Evolutionary conservation across 2,888 invertebrate species (phyloP).

Genomic region (Pandemis heparana): DNA sequence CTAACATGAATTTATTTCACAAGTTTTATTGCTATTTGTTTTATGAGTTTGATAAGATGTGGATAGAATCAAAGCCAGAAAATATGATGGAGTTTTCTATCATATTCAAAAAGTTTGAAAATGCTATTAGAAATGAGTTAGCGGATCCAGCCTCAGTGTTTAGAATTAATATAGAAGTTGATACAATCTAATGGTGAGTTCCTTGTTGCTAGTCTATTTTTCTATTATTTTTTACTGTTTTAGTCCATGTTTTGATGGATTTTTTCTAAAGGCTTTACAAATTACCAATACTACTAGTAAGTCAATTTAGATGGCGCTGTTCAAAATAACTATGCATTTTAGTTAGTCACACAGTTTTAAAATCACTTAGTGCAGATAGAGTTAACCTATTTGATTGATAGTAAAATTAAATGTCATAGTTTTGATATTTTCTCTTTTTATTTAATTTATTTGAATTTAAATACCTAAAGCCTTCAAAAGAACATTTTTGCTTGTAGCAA

Average conservation of each 20-base stretch:
- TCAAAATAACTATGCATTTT: neutral
- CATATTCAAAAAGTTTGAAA: conserved; percentile 94
- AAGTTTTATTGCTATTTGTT: conserved; percentile 97
- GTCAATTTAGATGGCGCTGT: neutral
- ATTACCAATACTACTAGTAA: neutral
- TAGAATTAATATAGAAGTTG: conserved; percentile 92
- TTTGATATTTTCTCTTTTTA: no score
- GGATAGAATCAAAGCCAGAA: conserved; percentile 96
- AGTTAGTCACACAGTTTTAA: neutral
- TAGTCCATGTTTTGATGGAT: conserved; percentile 9
- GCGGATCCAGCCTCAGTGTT: conserved; percentile 90
- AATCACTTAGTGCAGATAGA: neutral
- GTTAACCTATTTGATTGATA: neutral
- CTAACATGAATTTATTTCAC: conserved; percentile 92
- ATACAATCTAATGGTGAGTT: conserved; percentile 78
- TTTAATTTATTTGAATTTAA: no score
- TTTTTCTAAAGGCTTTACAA: neutral
- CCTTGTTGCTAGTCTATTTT: conserved; percentile 24
- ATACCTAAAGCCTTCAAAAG: no score
- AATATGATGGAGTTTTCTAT: conserved; percentile 98
- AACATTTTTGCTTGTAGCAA: no score
- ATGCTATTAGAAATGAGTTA: conserved; percentile 88
- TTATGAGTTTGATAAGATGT: conserved; percentile 97
- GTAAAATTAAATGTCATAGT: no score
- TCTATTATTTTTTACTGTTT: conserved; percentile 6